These are phyloP conservation scores for Styela plicata DNA, from an alignment of 23 tunicate species.

Conservation along the genomic window DNA sequence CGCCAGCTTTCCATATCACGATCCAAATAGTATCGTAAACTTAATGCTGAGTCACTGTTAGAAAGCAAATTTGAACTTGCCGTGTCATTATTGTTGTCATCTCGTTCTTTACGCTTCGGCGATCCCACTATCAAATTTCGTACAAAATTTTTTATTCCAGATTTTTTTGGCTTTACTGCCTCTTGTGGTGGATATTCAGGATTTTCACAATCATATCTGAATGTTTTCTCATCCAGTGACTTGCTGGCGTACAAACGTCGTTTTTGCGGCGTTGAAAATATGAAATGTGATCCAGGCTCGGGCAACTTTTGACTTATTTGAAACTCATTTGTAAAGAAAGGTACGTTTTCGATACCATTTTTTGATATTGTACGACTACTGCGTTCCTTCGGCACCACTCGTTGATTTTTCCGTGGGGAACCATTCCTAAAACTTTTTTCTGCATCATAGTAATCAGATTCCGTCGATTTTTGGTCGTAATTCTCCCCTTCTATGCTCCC, in stretches of 20 bases:
- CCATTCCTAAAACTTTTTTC: background rate
- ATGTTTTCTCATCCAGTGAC: constrained; percentile 7
- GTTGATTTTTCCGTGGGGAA: background rate
- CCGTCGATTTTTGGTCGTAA: background rate
- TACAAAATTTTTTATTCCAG: background rate
- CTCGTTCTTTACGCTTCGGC: background rate
- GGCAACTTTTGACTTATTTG: background rate
- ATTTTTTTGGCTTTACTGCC: background rate
- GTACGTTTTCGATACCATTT: background rate
- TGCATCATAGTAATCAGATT: background rate
- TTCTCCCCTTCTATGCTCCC: background rate
- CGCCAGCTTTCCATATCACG: background rate
- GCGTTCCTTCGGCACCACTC: background rate
- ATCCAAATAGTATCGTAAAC: constrained; percentile 9
- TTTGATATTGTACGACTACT: background rate
- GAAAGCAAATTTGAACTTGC: background rate
- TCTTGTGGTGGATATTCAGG: background rate
- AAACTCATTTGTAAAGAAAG: background rate
- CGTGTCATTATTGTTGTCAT: background rate
- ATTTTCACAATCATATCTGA: background rate
- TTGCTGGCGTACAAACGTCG: background rate
- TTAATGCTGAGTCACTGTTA: background rate
- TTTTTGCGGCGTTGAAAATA: background rate
- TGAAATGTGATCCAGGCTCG: background rate
- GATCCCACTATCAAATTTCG: background rate